These are phyloP conservation scores for Phyto melanocephala DNA, from an alignment of 2,888 invertebrate species.

Conservation along the genomic window DNA sequence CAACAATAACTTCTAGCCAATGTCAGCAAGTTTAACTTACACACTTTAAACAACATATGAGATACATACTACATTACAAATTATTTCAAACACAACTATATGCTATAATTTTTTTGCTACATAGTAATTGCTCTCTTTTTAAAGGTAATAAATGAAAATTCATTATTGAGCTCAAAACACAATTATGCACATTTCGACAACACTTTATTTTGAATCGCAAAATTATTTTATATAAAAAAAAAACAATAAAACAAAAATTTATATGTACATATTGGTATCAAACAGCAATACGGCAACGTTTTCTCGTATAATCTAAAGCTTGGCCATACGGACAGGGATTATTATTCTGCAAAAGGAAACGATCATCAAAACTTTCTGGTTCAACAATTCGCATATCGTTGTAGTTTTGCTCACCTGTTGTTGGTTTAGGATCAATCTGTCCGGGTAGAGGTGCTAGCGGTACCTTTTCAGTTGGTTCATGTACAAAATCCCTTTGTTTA, in stretches of 20 bases:
- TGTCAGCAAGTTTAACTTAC: neutral
- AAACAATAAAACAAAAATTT: neutral
- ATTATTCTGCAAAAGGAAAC: constrained; percentile 69
- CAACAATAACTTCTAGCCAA: constrained; percentile 14
- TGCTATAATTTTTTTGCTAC: too few species aligned
- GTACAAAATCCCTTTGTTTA: constrained; percentile 16
- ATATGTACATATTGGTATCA: too few species aligned
- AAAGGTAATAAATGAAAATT: too few species aligned
- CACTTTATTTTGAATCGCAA: constrained; percentile 26
- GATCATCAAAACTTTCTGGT: constrained; percentile 68
- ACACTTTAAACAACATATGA: neutral
- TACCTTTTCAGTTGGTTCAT: constrained; percentile 72
- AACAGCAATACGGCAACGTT: constrained; percentile 54
- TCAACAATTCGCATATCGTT: neutral
- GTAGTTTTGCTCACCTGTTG: constrained; percentile 64
- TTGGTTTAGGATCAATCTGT: constrained; percentile 47
- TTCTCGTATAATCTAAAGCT: constrained; percentile 62
- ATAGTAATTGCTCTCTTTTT: too few species aligned
- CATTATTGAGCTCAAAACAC: too few species aligned
- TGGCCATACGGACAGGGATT: constrained; percentile 65
- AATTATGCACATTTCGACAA: constrained; percentile 20
- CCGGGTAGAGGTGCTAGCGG: constrained; percentile 70
- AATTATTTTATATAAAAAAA: constrained; percentile 7
- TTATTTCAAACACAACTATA: too few species aligned
- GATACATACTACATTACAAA: too few species aligned